Conservation (phyloP, 2,888 invertebrate species). For the Taenaris catops region DNA sequence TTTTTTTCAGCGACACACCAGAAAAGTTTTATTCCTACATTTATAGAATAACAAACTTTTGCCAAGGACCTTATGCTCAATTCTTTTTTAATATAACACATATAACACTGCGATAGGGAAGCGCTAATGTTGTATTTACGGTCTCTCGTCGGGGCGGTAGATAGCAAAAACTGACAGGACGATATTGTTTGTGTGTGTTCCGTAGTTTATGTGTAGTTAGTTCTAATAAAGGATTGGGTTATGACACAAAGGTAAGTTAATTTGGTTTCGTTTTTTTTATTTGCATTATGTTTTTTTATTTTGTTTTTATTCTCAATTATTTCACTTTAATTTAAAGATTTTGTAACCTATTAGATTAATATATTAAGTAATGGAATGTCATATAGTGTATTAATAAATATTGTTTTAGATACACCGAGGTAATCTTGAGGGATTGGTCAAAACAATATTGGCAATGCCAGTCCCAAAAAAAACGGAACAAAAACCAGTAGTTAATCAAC, state of each 20-base stretch:
- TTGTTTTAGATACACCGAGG: slow-evolving; percentile 79
- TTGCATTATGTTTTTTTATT: slow-evolving; percentile 16
- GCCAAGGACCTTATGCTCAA: too few species aligned
- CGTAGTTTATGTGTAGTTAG: slow-evolving; percentile 24
- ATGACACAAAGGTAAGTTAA: slow-evolving; percentile 23
- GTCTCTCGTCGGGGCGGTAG: too few species aligned
- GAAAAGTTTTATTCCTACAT: too few species aligned
- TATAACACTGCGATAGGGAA: too few species aligned
- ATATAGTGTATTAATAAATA: background rate
- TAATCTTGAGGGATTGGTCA: slow-evolving; percentile 68
- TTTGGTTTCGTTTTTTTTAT: slow-evolving; percentile 23
- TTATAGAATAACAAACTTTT: too few species aligned
- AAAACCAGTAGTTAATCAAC: slow-evolving; percentile 44
- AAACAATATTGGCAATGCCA: slow-evolving; percentile 63
- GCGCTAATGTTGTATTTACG: too few species aligned
- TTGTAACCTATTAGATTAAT: too few species aligned
- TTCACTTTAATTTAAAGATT: slow-evolving; percentile 3
- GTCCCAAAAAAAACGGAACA: slow-evolving; percentile 52
- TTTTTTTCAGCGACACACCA: background rate
- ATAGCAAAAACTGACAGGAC: too few species aligned
- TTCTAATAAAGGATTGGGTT: slow-evolving; percentile 10
- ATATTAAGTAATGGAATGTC: background rate
- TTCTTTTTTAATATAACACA: too few species aligned
- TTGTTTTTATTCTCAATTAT: slow-evolving; percentile 13
- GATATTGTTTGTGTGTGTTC: too few species aligned